Evolutionary conservation across 2,888 invertebrate species (phyloP), one percentile per base, ranked within the genome.

Genomic region (Phrixothrix hirtus): DNA sequence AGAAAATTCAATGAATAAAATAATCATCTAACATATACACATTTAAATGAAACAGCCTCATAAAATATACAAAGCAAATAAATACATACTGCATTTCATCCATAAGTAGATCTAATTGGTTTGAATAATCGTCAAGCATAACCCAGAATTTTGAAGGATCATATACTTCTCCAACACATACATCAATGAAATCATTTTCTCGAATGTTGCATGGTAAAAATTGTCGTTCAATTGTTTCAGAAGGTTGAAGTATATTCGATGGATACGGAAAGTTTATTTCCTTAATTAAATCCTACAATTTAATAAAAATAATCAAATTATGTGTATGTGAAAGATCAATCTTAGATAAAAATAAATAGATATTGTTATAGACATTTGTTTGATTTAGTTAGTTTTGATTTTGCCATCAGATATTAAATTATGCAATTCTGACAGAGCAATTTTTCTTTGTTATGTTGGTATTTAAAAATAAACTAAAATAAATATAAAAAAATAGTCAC

Each of bases 61-160:
- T 21, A 21, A 21, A 21, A 21, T 21, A 21, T 21, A n/a, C n/a
- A n/a, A n/a, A 5, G 21, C 21, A 21, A 21, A 5, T 5, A 7
- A 11, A 26, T 15, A 61, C 77, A 75, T 49, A 77, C 78, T 76
- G 78, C 76, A 82, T 78, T 7, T 78, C 75, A 60, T 80, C 77
- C 81, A 81, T 81, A 38, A 80, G 55, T 2, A 66, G 54, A 57
- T 80, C 75, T 69, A 82, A 72, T 61, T 72, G 57, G 67, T 73
- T 57, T 5, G 10, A 26, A 9, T 14, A 11, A 0, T 63, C 39
- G 0, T 72, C 74, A 9, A 78, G 74, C 58, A 77, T 72, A 56
- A 82, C 62, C 82, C 82, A 82, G 71, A 82, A 79, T 70, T 82
- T 82, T 15, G 79, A 79, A 30, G 80, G 78, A 58, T 82, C 82